Evolutionary conservation across 2,113 vertebrate genomes (phyloP).

Genomic region (Lepus americanus): DNA sequence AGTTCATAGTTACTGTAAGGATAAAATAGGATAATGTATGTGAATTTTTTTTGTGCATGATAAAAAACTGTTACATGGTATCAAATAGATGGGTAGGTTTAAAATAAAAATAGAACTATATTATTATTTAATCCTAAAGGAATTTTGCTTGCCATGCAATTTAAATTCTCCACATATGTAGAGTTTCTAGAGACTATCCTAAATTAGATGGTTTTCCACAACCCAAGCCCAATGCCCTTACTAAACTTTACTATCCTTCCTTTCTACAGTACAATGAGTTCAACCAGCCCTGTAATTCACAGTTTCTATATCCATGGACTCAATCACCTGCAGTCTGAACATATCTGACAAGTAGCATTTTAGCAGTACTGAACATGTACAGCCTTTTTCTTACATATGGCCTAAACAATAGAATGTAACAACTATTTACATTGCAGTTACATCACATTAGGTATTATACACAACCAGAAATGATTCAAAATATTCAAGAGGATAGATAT

Average conservation of each 20-base stretch:
- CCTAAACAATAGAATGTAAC: too few species aligned
- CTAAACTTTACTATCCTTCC: not conserved
- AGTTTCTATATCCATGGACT: too few species aligned
- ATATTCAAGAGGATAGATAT: too few species aligned
- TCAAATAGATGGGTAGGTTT: not conserved
- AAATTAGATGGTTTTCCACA: not conserved
- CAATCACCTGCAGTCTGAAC: too few species aligned
- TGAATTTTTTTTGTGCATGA: not conserved
- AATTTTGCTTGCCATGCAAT: not conserved
- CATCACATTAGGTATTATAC: too few species aligned
- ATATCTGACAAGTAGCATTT: too few species aligned
- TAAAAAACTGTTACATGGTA: not conserved
- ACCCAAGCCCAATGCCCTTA: not conserved
- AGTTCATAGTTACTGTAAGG: not conserved
- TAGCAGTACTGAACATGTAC: too few species aligned
- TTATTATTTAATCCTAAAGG: constrained; percentile 8
- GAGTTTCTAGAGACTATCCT: not conserved
- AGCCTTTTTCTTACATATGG: too few species aligned
- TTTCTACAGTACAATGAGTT: not conserved
- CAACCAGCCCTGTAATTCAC: too few species aligned
- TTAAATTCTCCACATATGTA: not conserved
- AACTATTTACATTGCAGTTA: too few species aligned
- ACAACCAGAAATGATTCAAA: too few species aligned
- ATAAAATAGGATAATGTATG: not conserved
- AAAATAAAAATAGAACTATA: constrained; percentile 17